Base-by-base conservation (phyloP, 2,113 vertebrate species). In the Xiphias gladius region DNA sequence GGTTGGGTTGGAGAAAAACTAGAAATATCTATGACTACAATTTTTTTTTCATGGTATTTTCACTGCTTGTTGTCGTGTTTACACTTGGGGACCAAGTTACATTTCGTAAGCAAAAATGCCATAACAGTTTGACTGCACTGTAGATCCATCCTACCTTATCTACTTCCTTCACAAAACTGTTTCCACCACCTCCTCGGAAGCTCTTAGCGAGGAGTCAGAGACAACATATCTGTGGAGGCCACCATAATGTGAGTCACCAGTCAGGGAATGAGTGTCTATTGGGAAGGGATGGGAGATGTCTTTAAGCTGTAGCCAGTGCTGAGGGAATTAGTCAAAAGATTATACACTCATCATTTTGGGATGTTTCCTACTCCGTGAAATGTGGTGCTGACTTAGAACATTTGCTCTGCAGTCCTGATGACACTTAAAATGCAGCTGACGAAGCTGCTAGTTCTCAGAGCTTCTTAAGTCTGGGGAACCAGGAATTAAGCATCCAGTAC, bases 331-430 rank as follows among this genome's bases (percentile, higher is more conserved):
- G 93, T 93, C 91, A 93, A 88, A 90, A 95, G 95, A 95, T 95
- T 96, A 95, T 94, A 93, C 87, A 94, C 93, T 96, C 95, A 95
- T 95, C 95, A 93, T 94, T 95, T 96, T 89, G 85, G 93, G 93
- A 94, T 93, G 91, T 92, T 94, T 94, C 94, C 86, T 91, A 73
- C 85, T 93, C 92, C 85, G 87, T 92, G 90, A 95, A 94, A 93
- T 92, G 88, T 89, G 89, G 78, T 95, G 95, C 94, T 95, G 95
- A 95, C 93, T 91, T 94, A 85, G 91, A 94, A 93, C 90, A 94
- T 95, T 95, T 95, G 85, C 94, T 90, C 85, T 90, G 87, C 89
- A 87, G 90, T 92, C 88, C 88, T 93, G 91, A 91, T 95, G 92
- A 90, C 92, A 91, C 91, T 95, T 93, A 92, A 93, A 94, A 94